A percentile compares a stretch with the other conserved stretches of the same genome.
Conservation (phyloP, 2,113 vertebrate species). For the Larimichthys polyactis region DNA sequence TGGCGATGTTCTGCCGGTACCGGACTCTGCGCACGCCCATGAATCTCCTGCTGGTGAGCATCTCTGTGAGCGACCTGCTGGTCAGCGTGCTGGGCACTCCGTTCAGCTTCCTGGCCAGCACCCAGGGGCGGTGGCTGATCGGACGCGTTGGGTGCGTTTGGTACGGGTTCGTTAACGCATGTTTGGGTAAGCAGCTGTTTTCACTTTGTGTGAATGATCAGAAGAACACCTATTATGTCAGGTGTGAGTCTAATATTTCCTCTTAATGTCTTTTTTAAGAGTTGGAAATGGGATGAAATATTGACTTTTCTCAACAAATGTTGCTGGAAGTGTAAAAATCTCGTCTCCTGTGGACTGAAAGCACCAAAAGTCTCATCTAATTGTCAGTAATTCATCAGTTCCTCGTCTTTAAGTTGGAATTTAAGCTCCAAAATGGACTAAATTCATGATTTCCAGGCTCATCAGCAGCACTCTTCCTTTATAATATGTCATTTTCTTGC, state of each 20-base stretch:
- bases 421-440: background rate
- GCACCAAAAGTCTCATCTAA: background rate
- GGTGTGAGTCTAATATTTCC: background rate
- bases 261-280: background rate
- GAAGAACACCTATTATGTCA: background rate
- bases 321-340: background rate
- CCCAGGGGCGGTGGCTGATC: slow-evolving; percentile 85
- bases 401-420: background rate
- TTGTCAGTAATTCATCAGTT: background rate
- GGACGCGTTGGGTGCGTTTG: slow-evolving; percentile 85
- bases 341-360: background rate
- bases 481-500: background rate
- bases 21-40: slow-evolving; percentile 86
- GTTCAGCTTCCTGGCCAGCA: slow-evolving; percentile 87
- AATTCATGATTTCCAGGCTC: background rate
- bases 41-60: slow-evolving; percentile 87
- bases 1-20: slow-evolving; percentile 85
- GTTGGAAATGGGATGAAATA: background rate
- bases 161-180: slow-evolving; percentile 88
- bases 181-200: slow-evolving; percentile 81
- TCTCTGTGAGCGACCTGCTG: slow-evolving; percentile 85
- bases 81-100: slow-evolving; percentile 84
- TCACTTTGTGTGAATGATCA: background rate
- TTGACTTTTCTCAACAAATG: background rate
- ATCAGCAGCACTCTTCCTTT: background rate